Evolutionary conservation across 2,797 vertebrate genomes (phyloP), one percentile per base, ranked within the genome.

Genomic region (Phalloptychus januarius): DNA sequence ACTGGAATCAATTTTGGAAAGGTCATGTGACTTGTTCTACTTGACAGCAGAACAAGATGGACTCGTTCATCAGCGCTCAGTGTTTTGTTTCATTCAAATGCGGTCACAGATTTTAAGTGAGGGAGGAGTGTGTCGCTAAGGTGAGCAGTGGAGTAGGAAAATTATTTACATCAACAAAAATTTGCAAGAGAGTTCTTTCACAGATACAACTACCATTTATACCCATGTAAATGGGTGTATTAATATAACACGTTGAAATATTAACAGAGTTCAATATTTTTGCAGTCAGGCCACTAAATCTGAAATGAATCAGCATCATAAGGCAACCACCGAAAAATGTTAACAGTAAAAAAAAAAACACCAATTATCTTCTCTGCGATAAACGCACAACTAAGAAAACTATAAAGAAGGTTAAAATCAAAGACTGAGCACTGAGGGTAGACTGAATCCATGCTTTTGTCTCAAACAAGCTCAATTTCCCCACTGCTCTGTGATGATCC

Each of bases 401-500:
- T 74, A 71, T 74, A 40, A 69, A 72, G 33, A 40, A 50, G 48
- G 54, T 25, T 73, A 58, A 75, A 80, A 87, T 72, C 72, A 85
- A 75, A 79, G 15, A 73, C 12, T 31, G 58, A 80, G 85, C 81
- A 76, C 50, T 79, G 82, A 76, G 70, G 73, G 56, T 71, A 52
- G 42, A 84, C 56, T 85, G n/a, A 89, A 88, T 89, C 83, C 84
- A 80, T 87, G 88, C 85, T 81, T 91, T 87, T 86, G 85, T 94
- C 90, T 87, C 72, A 84, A 92, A 89, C 87, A 89, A 89, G 87
- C 89, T 93, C 87, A 79, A 81, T 89, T 83, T 88, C 87, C 90
- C 86, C 70, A 46, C 90, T 90, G 86, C 82, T 77, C 90, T 88
- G 86, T 83, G 87, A 89, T 86, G 90, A 86, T 91, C 83, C 86